Evolutionary conservation across 2,888 invertebrate genomes (phyloP).

Genomic region (Spicauda simplicius): DNA sequence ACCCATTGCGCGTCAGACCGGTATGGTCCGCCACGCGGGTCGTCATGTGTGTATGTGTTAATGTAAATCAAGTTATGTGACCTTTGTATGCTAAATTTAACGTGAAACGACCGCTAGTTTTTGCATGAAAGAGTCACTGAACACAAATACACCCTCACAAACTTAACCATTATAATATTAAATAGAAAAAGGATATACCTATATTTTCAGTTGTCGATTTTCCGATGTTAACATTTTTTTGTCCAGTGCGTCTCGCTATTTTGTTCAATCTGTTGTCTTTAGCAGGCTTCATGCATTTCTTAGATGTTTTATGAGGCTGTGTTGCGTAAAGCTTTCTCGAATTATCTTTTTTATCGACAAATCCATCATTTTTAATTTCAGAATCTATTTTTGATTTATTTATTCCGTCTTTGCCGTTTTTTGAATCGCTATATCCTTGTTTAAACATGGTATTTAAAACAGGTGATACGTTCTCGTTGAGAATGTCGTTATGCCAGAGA

Average conservation of each 20-base stretch:
- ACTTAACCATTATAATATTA: not conserved
- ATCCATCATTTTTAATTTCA: not conserved
- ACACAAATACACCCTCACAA: too few species aligned
- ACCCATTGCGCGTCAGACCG: too few species aligned
- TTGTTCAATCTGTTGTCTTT: not conserved
- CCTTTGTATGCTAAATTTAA: too few species aligned
- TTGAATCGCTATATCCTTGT: not conserved
- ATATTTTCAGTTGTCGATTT: not conserved
- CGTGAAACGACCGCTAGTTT: too few species aligned
- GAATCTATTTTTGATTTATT: not conserved
- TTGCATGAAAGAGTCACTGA: too few species aligned
- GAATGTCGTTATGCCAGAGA: constrained; percentile 56
- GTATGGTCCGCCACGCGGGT: too few species aligned
- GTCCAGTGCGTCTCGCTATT: not conserved
- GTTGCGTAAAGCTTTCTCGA: too few species aligned
- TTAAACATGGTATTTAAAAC: not conserved
- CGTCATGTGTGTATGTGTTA: too few species aligned
- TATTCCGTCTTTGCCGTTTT: not conserved
- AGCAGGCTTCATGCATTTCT: not conserved
- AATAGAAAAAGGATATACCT: not conserved
- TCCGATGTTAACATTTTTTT: not conserved
- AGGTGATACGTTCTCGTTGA: constrained; percentile 16
- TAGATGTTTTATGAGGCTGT: not conserved
- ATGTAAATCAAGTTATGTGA: too few species aligned
- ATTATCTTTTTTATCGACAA: not conserved